Conservation (phyloP, 1,140 invertebrate genomes). For the Wasmannia auropunctata region DNA sequence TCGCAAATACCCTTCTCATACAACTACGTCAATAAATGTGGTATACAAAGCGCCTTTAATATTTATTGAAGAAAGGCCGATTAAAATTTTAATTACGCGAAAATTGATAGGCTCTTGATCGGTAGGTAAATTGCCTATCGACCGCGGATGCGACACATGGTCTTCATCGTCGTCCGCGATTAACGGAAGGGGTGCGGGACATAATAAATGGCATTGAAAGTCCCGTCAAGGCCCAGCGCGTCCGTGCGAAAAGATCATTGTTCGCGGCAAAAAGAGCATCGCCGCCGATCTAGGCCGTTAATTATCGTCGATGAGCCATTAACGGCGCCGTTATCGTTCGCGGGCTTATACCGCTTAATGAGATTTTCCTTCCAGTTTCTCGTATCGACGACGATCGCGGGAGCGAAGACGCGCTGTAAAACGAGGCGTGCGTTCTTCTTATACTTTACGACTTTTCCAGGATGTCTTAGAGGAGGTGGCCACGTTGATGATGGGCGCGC, state of each 20-base stretch:
- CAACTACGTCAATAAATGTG: neutral
- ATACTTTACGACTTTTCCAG: conserved; percentile 70
- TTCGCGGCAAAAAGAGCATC: conserved; percentile 38
- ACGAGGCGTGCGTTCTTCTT: conserved; percentile 23
- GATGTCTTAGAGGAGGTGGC: conserved; percentile 2
- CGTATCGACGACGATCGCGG: conserved; percentile 58
- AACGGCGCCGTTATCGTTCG: conserved; percentile 69
- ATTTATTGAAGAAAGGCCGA: neutral
- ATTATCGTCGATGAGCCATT: conserved; percentile 70
- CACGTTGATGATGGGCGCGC: conserved; percentile 2
- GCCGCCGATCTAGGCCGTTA: conserved; percentile 57
- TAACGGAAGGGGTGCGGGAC: neutral
- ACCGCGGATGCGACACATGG: neutral
- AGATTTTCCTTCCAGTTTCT: conserved; percentile 73
- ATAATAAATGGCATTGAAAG: conserved; percentile 38
- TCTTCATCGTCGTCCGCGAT: conserved; percentile 4
- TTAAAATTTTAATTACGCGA: neutral
- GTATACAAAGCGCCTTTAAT: neutral
- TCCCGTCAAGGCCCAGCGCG: conserved; percentile 36
- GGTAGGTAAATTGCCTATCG: conserved; percentile 18
- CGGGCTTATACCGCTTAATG: conserved; percentile 67
- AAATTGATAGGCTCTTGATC: conserved; percentile 17
- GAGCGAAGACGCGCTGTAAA: conserved; percentile 49
- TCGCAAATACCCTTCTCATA: neutral
- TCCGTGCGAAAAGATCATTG: conserved; percentile 59